Base-by-base conservation (phyloP, 2,888 invertebrate species). In the Cheiracanthium punctorium region DNA sequence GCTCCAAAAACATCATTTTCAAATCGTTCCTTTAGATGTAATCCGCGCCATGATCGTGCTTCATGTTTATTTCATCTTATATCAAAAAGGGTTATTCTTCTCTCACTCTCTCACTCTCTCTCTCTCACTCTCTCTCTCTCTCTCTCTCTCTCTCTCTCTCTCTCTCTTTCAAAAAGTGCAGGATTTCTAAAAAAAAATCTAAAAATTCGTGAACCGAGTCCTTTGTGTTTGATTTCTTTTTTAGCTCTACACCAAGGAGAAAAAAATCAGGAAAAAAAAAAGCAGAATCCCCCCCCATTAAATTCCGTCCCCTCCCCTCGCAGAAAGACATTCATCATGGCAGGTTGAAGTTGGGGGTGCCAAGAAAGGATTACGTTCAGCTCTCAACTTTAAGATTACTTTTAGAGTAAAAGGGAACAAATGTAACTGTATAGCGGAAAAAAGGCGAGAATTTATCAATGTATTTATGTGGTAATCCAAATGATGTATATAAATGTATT, bases 301-400 rank as follows among this genome's bases (percentile, higher is more conserved):
- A 74, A 64, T 79, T 85, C 69, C 52, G 69, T 69, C 41, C 74
- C 32, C 69, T 43, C 69, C 74, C 41, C 74, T 28, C 74, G 17
- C 37, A 65, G n/a, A 79, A 79, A 74, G 79, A 74, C 84, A 85
- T 85, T 85, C 74, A 85, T 85, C 84, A 79, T 73, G 48, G 69
- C 33, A 79, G 73, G 79, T 79, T 79, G 79, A 80, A 85, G 73
- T 79, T 74, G 32, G 70, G 67, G 84, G 84, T 85, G 79, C 79
- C 84, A 85, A 74, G 79, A 73, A 85, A 79, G 84, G 84, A 85
- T 85, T 85, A 85, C 79, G 73, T 74, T 73, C 79, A 73, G 52
- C 73, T 85, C 84, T 79, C 74, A 29, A 79, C 69, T 74, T 79
- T 79, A 77, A 85, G 84, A 85, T 85, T 85, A 85, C 84, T 85